Percentiles rank a stretch among this genome's conserved stretches.
Conservation (phyloP, 2,797 vertebrate species). For the Dipus sagitta region DNA sequence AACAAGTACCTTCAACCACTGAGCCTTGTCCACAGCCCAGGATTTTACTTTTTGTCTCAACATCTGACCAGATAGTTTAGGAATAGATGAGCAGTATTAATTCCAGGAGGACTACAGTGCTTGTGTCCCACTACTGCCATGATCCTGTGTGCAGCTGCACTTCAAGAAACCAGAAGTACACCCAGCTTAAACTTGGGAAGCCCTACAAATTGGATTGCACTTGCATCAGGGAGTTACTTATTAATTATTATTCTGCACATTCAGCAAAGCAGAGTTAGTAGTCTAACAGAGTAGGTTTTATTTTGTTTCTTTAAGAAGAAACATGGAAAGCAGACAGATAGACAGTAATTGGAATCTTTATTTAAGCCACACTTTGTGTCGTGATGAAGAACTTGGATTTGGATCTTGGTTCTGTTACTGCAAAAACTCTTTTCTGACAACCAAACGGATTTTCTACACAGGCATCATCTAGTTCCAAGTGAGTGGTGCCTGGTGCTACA, state of each 20-base stretch:
- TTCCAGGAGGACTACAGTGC: background rate
- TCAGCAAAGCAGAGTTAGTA: background rate
- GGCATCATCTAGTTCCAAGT: background rate
- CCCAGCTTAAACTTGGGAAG: background rate
- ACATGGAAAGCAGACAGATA: background rate
- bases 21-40: background rate
- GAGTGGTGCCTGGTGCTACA: background rate
- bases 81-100: background rate
- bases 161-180: constrained; percentile 46
- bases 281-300: constrained; percentile 3
- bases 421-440: constrained; percentile 1
- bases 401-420: background rate
- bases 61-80: background rate
- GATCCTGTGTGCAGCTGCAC: background rate
- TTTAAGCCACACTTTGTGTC: background rate
- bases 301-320: constrained; percentile 21
- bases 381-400: background rate
- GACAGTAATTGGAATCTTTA: background rate
- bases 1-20: background rate
- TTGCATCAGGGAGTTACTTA: background rate
- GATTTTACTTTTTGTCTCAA: constrained; percentile 18
- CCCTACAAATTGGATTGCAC: background rate
- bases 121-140: background rate
- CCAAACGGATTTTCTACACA: background rate
- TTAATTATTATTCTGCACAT: background rate